These are phyloP conservation scores for Meteorus sp. DNA, from an alignment of 1,140 invertebrate genomes.

Conservation along the genomic window DNA sequence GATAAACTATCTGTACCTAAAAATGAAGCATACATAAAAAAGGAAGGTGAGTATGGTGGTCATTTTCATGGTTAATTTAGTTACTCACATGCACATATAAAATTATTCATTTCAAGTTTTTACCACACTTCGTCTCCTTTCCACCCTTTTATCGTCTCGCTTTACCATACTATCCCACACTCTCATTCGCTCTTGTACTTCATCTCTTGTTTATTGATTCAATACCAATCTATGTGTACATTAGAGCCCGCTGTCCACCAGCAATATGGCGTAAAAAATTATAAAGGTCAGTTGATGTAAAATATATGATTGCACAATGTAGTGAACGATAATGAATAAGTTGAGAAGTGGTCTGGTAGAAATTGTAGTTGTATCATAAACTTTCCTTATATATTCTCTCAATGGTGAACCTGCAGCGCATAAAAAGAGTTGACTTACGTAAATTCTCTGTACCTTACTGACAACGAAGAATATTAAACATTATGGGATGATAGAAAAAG, in stretches of 20 bases:
- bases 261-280: constrained; percentile 45
- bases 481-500: no score
- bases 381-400: not conserved
- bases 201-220: not conserved
- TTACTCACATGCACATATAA: no score
- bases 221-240: constrained; percentile 43
- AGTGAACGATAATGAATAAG: no score
- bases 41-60: constrained; percentile 62
- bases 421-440: no score
- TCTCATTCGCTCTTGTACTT: not conserved
- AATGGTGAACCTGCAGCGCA: no score
- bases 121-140: no score
- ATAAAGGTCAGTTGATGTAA: constrained; percentile 52
- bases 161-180: not conserved
- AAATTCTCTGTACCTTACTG: not conserved
- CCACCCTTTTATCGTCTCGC: no score
- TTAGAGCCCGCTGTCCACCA: constrained; percentile 48
- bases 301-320: no score
- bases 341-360: not conserved
- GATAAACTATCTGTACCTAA: constrained; percentile 49
- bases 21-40: constrained; percentile 52
- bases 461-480: no score
- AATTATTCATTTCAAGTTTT: no score
- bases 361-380: no score
- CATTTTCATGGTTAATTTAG: no score